Evolutionary conservation across 2,888 invertebrate species (phyloP).

Genomic region (Euplexia lucipara): DNA sequence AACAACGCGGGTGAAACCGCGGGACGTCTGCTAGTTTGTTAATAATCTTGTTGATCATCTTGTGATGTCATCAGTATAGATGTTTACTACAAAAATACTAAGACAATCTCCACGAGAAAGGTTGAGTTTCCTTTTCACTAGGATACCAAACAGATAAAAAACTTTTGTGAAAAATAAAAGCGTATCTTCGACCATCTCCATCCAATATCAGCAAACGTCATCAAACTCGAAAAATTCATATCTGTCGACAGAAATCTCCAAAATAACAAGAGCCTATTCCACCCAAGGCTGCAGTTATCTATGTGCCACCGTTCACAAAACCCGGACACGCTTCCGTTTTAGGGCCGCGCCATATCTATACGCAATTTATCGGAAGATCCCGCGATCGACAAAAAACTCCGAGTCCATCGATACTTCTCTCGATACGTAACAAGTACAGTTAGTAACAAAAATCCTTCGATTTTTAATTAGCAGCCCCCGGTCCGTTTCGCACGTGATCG

Average conservation of each 20-base stretch:
- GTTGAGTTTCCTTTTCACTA: not conserved
- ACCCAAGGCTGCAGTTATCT: conserved; percentile 54
- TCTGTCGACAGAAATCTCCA: conserved; percentile 44
- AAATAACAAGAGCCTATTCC: conserved; percentile 60
- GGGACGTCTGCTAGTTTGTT: too few relatives aligned
- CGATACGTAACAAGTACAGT: conserved; percentile 77
- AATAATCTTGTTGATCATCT: not conserved
- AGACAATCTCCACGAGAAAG: not conserved
- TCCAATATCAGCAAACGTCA: conserved; percentile 40
- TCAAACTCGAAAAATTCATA: conserved; percentile 54
- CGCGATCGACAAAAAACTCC: conserved; percentile 48
- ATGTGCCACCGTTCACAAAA: conserved; percentile 51
- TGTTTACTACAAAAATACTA: not conserved
- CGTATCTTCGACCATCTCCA: conserved; percentile 27
- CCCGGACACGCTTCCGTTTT: conserved; percentile 62
- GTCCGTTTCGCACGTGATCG: conserved; percentile 82
- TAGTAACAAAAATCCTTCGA: conserved; percentile 88
- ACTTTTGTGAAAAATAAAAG: not conserved
- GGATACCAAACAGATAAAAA: not conserved
- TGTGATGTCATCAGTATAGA: not conserved
- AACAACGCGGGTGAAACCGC: too few relatives aligned
- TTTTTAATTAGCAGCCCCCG: conserved; percentile 88
- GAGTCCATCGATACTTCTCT: conserved; percentile 52
- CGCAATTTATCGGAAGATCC: conserved; percentile 60
- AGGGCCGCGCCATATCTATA: conserved; percentile 56